Evolutionary conservation across 2,797 vertebrate species (phyloP).

Genomic region (Platalea minor): DNA sequence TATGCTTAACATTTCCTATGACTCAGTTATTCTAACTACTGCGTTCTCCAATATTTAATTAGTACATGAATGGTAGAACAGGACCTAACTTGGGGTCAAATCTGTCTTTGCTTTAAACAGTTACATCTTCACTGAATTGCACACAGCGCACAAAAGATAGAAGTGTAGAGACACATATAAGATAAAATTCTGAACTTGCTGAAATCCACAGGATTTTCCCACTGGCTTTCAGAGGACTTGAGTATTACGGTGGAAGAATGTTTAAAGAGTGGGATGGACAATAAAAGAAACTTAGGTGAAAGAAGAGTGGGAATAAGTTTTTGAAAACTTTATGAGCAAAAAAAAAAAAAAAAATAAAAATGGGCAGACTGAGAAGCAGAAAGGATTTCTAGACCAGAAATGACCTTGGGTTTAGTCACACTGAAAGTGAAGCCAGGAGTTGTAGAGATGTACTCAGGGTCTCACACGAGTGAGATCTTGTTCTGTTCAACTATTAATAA

Average conservation of each 20-base stretch:
- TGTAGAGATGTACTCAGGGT: background rate
- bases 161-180: background rate
- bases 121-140: background rate
- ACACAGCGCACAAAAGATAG: background rate
- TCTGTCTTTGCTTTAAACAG: background rate
- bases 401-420: conserved; percentile 4
- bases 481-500: background rate
- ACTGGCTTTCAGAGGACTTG: background rate
- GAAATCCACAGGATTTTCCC: background rate
- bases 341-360: background rate
- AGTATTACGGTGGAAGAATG: background rate
- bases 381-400: background rate
- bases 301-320: background rate
- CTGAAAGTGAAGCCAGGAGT: background rate
- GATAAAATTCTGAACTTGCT: background rate
- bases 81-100: background rate
- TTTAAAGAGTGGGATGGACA: background rate
- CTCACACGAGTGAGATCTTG: background rate
- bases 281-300: background rate
- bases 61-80: background rate
- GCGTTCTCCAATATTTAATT: background rate
- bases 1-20: background rate
- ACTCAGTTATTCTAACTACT: background rate
- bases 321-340: background rate
- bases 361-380: background rate